Percentiles rank a stretch among this genome's conserved stretches.
These are phyloP conservation scores for Lutjanus argentimaculatus DNA, from an alignment of 2,797 vertebrate genomes.

Conservation along the genomic window DNA sequence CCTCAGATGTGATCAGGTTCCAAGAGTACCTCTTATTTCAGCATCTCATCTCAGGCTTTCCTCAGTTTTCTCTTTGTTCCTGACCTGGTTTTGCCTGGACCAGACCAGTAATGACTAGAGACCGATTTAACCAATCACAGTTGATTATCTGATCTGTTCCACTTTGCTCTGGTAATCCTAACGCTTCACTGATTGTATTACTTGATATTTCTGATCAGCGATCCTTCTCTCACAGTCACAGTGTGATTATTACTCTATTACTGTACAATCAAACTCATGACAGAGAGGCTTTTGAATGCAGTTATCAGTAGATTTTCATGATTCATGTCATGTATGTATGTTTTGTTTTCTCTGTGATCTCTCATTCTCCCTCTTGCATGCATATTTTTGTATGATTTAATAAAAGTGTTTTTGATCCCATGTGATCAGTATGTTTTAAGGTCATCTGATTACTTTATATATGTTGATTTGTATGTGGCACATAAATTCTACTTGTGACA, in stretches of 20 bases:
- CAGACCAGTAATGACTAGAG: neutral
- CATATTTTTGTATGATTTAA: conserved; percentile 72
- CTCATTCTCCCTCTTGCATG: conserved; percentile 67
- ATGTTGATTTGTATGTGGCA: conserved; percentile 48
- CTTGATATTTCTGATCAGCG: conserved; percentile 13
- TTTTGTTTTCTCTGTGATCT: conserved; percentile 35
- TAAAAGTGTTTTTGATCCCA: conserved; percentile 69
- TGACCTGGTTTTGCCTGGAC: neutral
- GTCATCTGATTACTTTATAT: conserved; percentile 49
- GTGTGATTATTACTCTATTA: conserved; percentile 25
- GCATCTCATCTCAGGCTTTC: neutral
- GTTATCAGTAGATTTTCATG: conserved; percentile 33
- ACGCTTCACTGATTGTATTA: neutral
- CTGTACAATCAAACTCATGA: conserved; percentile 11
- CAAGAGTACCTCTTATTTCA: neutral
- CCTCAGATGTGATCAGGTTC: neutral
- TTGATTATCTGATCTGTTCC: neutral
- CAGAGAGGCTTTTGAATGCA: conserved; percentile 65
- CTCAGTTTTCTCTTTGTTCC: neutral
- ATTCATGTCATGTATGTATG: conserved; percentile 39
- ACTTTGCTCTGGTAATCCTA: neutral
- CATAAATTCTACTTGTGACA: conserved; percentile 25
- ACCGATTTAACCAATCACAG: conserved; percentile 7
- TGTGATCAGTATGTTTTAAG: conserved; percentile 53
- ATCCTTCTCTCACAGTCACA: neutral